Percentiles rank a stretch among this genome's conserved stretches.
These are phyloP conservation scores for Ericerus pela DNA, from an alignment of 1,140 invertebrate genomes.

Conservation along the genomic window DNA sequence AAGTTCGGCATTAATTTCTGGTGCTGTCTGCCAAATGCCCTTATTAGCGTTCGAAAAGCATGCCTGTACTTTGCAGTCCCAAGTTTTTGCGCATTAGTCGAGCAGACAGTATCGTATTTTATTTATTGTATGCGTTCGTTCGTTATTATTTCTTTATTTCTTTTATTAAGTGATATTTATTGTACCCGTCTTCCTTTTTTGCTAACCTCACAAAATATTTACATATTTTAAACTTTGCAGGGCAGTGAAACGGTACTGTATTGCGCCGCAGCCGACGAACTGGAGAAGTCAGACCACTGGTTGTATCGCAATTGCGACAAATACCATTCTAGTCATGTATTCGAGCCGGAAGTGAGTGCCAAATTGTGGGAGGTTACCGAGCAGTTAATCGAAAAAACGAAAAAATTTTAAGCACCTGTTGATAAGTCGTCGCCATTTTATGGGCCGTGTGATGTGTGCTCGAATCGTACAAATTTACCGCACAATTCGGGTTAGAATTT, in stretches of 20 bases:
- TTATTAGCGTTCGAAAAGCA: too few species aligned
- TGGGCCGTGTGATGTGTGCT: too few species aligned
- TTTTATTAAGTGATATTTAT: conserved; percentile 6
- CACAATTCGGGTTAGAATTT: too few species aligned
- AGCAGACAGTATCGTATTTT: conserved; percentile 3
- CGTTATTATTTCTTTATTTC: conserved; percentile 6
- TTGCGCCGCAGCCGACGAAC: conserved; percentile 49
- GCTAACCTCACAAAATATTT: conserved; percentile 17
- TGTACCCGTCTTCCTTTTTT: conserved; percentile 14
- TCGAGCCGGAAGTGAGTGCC: conserved; percentile 41
- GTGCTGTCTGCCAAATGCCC: too few species aligned
- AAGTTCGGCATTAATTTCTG: too few species aligned
- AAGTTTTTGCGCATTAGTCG: too few species aligned
- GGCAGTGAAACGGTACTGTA: conserved; percentile 60
- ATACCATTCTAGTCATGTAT: conserved; percentile 43
- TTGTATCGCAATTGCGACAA: conserved; percentile 57
- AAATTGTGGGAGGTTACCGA: conserved; percentile 57
- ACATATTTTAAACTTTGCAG: conserved; percentile 31
- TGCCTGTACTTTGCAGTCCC: too few species aligned
- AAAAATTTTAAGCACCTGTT: neutral
- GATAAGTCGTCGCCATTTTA: too few species aligned
- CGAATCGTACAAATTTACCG: too few species aligned
- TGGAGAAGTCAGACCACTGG: conserved; percentile 43
- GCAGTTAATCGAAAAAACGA: conserved; percentile 30
- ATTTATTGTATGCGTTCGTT: conserved; percentile 16